Percentiles rank a stretch among this genome's conserved stretches.
phyloP scores from a whole-genome alignment of 2,888 invertebrate species.

The Platycnemis pennipes region DNA sequence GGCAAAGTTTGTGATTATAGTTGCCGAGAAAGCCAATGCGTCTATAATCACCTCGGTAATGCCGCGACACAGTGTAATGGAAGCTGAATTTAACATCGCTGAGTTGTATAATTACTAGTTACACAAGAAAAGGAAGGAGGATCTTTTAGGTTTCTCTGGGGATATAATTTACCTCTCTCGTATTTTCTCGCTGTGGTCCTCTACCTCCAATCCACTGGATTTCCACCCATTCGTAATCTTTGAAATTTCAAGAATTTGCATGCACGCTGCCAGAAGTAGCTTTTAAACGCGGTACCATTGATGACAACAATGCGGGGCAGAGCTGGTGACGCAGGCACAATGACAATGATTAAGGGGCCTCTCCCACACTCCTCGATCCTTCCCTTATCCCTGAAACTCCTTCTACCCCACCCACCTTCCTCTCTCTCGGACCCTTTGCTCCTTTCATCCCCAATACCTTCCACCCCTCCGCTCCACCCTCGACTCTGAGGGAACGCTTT shows the following conservation, averaged over 20 bases:
- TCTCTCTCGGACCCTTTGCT: background rate
- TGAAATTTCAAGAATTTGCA: background rate
- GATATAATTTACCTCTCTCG: too few relatives aligned
- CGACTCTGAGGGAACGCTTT: background rate
- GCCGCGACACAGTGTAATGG: too few relatives aligned
- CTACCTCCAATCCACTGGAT: too few relatives aligned
- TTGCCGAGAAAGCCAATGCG: too few relatives aligned
- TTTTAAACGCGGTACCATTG: conserved; percentile 8
- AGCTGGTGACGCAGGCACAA: conserved; percentile 8
- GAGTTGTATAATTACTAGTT: too few relatives aligned
- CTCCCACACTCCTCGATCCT: background rate
- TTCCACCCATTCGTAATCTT: background rate
- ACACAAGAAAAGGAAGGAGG: too few relatives aligned
- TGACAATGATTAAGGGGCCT: background rate
- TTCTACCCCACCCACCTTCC: background rate
- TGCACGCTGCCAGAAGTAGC: background rate
- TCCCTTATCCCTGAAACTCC: background rate
- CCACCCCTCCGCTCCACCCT: background rate
- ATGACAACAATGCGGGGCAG: background rate
- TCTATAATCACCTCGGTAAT: too few relatives aligned
- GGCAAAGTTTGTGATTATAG: too few relatives aligned
- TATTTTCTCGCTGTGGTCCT: too few relatives aligned
- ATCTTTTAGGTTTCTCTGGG: too few relatives aligned
- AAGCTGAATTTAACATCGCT: too few relatives aligned
- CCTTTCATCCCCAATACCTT: too few relatives aligned